Percentiles rank a stretch among this genome's conserved stretches.
Evolutionary conservation across 2,113 vertebrate species (phyloP).

Genomic region (Cathartes aura): DNA sequence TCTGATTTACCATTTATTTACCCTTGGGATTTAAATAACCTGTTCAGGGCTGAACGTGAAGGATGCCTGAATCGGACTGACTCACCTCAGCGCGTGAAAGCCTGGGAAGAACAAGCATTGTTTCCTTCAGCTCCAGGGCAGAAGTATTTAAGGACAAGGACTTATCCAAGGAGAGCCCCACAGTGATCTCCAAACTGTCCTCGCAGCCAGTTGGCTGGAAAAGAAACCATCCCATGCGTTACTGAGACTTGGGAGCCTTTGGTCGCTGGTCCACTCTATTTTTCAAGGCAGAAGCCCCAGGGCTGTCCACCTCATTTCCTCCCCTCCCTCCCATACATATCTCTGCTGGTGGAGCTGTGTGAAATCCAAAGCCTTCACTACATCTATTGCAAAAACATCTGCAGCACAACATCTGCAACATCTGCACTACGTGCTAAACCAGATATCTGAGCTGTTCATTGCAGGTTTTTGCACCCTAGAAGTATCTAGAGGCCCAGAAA

Average conservation of each 20-base stretch:
- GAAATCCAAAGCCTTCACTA: not conserved
- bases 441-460: not conserved
- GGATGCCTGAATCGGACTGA: not conserved
- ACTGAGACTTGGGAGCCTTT: not conserved
- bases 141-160: constrained; percentile 22
- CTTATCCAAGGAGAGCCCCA: not conserved
- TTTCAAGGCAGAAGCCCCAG: not conserved
- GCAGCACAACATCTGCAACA: not conserved
- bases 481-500: not conserved
- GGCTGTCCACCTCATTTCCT: not conserved
- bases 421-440: not conserved
- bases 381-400: not conserved
- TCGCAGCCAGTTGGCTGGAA: not conserved
- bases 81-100: not conserved
- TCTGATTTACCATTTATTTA: not conserved
- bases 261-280: not conserved
- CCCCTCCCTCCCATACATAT: not conserved
- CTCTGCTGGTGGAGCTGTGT: not conserved
- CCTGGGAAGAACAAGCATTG: not conserved
- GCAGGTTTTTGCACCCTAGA: not conserved
- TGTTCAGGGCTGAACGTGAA: not conserved
- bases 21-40: not conserved
- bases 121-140: not conserved
- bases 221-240: not conserved
- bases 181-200: not conserved